Base-by-base conservation (phyloP, 2,888 invertebrate genomes). In the Drosophila anomelani region DNA sequence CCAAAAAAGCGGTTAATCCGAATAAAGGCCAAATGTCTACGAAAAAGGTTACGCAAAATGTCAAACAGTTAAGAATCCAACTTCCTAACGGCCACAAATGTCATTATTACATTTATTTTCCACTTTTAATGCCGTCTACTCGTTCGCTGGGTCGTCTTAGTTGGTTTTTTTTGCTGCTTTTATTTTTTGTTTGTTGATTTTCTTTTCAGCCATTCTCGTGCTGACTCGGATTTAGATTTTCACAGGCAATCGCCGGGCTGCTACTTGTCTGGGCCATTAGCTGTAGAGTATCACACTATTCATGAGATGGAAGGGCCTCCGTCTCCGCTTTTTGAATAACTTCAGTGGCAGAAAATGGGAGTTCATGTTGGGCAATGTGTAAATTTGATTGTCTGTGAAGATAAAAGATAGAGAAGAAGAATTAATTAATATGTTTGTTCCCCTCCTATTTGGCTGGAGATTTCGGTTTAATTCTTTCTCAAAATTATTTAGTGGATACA, bases 41-140 rank as follows among this genome's bases (percentile, higher is more conserved):
- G 81, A 82, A 90, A 82, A 91, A 91, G 91, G 91, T 91, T 91
- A 90, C 89, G 89, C 90, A 89, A 91, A 91, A 91, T 91, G 91
- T 91, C 90, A 90, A 82, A 91, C 89, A 91, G 90, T 90, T 91
- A 91, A 89, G 82, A 90, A 88, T 85, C 86, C 70, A 44, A 75
- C 58, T 76, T 76, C 54, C 73, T 89, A 91, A 91, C 90, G 90
- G 91, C 81, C 78, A 80, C 85, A 87, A 81, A 89, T 88, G 90
- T 85, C 89, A 84, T 86, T 88, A 89, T 86, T 89, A 89, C 86
- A 89, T 85, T 89, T 89, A 86, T 85, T 89, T 85, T 77, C 80
- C 76, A 75, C 81, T 81, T 85, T 89, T 89, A 85, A 86, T 77
- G 89, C 83, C 79, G 84, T 83, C 89, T 85, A 82, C 73, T 77